Percentiles rank a stretch among this genome's conserved stretches.
Evolutionary conservation across 1,140 invertebrate genomes (phyloP).

Genomic region (Homalodisca vitripennis): DNA sequence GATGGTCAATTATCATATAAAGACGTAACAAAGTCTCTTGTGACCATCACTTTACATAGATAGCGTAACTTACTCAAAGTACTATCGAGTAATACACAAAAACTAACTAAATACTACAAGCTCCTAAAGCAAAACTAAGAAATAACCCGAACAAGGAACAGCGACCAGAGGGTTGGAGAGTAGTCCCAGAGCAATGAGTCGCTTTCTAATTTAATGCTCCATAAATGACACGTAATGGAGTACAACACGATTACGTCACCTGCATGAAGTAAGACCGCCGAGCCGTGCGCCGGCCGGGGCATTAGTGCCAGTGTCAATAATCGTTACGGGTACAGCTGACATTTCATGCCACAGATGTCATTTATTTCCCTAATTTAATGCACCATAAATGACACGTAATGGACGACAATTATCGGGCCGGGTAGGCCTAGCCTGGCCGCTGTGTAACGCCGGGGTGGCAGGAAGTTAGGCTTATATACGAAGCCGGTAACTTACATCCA

Average conservation of each 20-base stretch:
- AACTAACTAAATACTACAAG: no score
- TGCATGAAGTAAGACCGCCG: no score
- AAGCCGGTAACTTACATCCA: slow-evolving; percentile 12
- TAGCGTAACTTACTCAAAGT: no score
- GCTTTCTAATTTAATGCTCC: neutral
- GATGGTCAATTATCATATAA: no score
- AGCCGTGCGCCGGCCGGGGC: no score
- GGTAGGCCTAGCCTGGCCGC: neutral
- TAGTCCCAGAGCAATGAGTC: no score
- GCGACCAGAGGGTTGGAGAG: no score
- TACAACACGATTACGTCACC: no score
- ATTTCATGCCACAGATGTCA: neutral
- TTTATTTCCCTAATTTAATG: slow-evolving; percentile 14
- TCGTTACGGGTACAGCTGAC: neutral
- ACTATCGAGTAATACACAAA: no score
- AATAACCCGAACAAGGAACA: neutral
- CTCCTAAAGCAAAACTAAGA: no score
- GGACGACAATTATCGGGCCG: slow-evolving; percentile 7
- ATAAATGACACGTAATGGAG: neutral
- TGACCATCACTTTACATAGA: no score
- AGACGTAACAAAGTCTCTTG: no score
- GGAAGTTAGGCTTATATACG: slow-evolving; percentile 5
- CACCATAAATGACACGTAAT: slow-evolving; percentile 16
- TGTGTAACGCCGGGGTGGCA: neutral
- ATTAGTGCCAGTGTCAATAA: slow-evolving; percentile 3